Percentiles rank a stretch among this genome's conserved stretches.
Conservation (phyloP, 1,140 invertebrate genomes). For the Drosophila malerkotliana region DNA sequence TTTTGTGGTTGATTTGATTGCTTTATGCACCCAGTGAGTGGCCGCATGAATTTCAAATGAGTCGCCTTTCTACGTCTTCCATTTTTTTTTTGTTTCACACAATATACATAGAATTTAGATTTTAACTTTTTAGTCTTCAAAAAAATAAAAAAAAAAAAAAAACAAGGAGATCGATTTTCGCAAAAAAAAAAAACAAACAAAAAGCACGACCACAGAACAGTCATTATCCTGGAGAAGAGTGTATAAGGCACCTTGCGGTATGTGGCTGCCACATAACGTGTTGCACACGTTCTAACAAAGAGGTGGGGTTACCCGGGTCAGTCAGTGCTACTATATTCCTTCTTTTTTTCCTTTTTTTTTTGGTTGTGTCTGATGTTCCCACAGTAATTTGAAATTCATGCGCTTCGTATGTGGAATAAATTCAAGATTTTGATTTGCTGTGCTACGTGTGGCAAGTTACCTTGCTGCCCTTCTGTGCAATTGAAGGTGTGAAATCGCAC, state of each 20-base stretch:
- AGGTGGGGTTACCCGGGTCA: conserved; percentile 25
- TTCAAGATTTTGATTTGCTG: conserved; percentile 81
- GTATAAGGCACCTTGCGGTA: conserved; percentile 13
- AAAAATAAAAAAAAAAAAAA: neutral
- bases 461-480: conserved; percentile 41
- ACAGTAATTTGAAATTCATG: conserved; percentile 84
- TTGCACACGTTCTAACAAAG: conserved; percentile 67
- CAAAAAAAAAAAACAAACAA: conserved; percentile 21
- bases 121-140: too few relatives aligned
- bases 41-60: conserved; percentile 83
- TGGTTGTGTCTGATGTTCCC: conserved; percentile 50
- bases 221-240: conserved; percentile 53
- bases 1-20: conserved; percentile 82
- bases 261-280: conserved; percentile 57
- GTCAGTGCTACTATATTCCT: neutral
- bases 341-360: conserved; percentile 10
- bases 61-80: conserved; percentile 20
- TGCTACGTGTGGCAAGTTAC: conserved; percentile 67
- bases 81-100: neutral
- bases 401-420: conserved; percentile 83
- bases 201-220: conserved; percentile 53
- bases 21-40: conserved; percentile 83
- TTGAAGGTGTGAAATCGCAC: conserved; percentile 79
- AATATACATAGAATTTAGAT: neutral
- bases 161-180: too few relatives aligned